A percentile compares a stretch with the other conserved stretches of the same genome.
These are phyloP conservation scores for Drosophila watanabei DNA, from an alignment of 1,140 invertebrate species.

Conservation along the genomic window DNA sequence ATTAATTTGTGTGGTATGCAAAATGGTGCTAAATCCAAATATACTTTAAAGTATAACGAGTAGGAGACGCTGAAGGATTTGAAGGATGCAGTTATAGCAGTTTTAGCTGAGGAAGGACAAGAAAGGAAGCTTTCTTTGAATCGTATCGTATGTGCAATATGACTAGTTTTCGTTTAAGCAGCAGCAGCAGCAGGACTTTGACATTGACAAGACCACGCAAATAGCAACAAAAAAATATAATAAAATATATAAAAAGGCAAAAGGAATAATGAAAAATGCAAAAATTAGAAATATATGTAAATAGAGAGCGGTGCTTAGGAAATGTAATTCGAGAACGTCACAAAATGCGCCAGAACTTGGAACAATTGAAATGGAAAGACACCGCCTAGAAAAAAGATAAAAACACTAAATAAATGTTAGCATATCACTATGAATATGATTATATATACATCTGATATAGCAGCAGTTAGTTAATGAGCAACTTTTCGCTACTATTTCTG, in stretches of 20 bases:
- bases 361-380: slow-evolving; percentile 12
- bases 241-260: slow-evolving; percentile 13
- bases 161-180: slow-evolving; percentile 88
- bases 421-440: slow-evolving; percentile 71
- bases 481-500: slow-evolving; percentile 77
- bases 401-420: slow-evolving; percentile 67
- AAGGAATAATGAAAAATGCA: slow-evolving; percentile 14
- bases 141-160: slow-evolving; percentile 87
- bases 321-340: slow-evolving; percentile 25
- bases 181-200: slow-evolving; percentile 28
- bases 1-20: slow-evolving; percentile 83
- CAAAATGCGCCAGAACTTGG: slow-evolving; percentile 14
- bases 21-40: slow-evolving; percentile 85
- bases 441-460: slow-evolving; percentile 57
- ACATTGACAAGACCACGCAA: slow-evolving; percentile 39
- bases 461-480: slow-evolving; percentile 59
- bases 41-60: slow-evolving; percentile 73
- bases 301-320: slow-evolving; percentile 39
- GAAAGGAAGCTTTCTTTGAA: slow-evolving; percentile 35
- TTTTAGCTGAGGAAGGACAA: slow-evolving; percentile 7
- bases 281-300: slow-evolving; percentile 29
- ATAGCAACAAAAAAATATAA: slow-evolving; percentile 39
- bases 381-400: slow-evolving; percentile 26
- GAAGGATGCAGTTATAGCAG: slow-evolving; percentile 6
- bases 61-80: slow-evolving; percentile 21